These are phyloP conservation scores for Drosophila parvula DNA, from an alignment of 1,140 invertebrate species.

Conservation along the genomic window DNA sequence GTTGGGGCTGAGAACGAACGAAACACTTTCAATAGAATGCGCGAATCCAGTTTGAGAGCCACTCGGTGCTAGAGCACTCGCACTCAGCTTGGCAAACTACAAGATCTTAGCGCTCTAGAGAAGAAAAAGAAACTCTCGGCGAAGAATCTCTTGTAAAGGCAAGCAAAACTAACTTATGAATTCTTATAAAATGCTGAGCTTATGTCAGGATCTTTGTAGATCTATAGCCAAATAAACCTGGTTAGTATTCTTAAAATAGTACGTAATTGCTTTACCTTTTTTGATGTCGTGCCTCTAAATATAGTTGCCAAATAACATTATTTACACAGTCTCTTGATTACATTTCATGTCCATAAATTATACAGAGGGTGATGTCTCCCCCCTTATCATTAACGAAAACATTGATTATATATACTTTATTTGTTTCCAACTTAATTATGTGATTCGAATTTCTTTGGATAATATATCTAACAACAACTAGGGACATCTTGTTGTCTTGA, in stretches of 20 bases:
- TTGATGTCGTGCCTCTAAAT: neutral
- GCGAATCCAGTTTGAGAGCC: constrained; percentile 71
- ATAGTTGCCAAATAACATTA: neutral
- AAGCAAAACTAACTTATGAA: no score
- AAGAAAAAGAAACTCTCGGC: neutral
- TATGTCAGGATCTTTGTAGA: no score
- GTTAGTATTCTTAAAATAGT: neutral
- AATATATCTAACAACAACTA: no score
- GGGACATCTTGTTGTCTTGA: neutral
- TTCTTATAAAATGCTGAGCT: no score
- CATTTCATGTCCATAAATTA: neutral
- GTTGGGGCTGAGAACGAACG: constrained; percentile 32
- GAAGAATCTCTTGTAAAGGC: neutral
- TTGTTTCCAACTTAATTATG: neutral
- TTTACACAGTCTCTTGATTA: neutral
- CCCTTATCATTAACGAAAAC: neutral
- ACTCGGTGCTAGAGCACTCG: constrained; percentile 18
- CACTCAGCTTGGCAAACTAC: constrained; percentile 40
- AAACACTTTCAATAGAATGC: constrained; percentile 80
- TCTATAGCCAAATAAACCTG: neutral
- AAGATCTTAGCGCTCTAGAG: constrained; percentile 9
- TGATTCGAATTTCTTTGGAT: neutral
- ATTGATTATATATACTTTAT: constrained; percentile 3
- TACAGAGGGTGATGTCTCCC: neutral
- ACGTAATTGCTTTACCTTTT: neutral